These are phyloP conservation scores for Syrphus vitripennis DNA, from an alignment of 2,888 invertebrate genomes.

Conservation along the genomic window DNA sequence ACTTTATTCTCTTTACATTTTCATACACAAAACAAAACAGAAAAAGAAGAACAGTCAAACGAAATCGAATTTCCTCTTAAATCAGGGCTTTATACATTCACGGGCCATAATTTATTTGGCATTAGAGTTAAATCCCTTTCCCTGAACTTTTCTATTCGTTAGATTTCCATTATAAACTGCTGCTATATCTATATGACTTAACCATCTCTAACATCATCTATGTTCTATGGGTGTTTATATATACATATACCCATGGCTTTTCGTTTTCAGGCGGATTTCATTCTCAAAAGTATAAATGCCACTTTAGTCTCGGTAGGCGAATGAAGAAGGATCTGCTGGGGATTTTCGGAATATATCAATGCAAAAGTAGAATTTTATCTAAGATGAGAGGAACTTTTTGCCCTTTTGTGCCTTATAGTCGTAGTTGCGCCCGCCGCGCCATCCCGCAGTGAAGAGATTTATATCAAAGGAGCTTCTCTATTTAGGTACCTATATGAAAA, in stretches of 20 bases:
- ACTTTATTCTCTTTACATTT: background rate
- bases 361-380: constrained; percentile 59
- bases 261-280: constrained; percentile 50
- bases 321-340: constrained; percentile 59
- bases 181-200: background rate
- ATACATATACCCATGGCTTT: background rate
- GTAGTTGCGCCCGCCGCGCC: background rate
- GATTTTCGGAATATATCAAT: constrained; percentile 67
- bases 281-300: constrained; percentile 67
- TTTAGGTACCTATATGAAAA: too few species aligned
- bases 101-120: constrained; percentile 75
- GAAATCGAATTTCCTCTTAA: constrained; percentile 73
- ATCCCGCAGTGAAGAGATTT: constrained; percentile 45
- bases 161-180: constrained; percentile 48
- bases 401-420: constrained; percentile 13
- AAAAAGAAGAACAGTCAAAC: constrained; percentile 31
- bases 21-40: background rate
- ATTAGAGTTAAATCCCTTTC: constrained; percentile 74
- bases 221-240: background rate
- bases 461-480: constrained; percentile 31
- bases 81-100: constrained; percentile 72
- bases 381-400: constrained; percentile 63
- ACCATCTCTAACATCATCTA: background rate
- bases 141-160: constrained; percentile 58
- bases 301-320: constrained; percentile 59